A percentile compares a stretch with the other conserved stretches of the same genome.
Evolutionary conservation across 2,113 vertebrate species (phyloP).

Genomic region (Stegastes partitus): DNA sequence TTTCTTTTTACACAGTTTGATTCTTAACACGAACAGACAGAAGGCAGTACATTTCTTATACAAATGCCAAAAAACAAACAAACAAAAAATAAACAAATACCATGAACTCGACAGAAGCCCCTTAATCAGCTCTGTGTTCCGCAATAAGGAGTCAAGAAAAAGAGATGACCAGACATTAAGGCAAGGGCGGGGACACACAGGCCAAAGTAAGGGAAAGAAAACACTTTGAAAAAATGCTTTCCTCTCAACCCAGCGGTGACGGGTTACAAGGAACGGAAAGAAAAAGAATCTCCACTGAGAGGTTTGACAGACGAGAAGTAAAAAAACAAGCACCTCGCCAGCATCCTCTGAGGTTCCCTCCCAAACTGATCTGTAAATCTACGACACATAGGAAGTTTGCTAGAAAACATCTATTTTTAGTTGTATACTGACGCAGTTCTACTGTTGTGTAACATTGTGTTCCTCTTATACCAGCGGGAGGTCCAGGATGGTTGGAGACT

Average conservation of each 20-base stretch:
- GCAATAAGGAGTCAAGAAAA: conserved; percentile 58
- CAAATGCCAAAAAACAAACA: conserved; percentile 57
- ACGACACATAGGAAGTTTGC: neutral
- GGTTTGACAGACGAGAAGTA: conserved; percentile 18
- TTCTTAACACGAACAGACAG: conserved; percentile 79
- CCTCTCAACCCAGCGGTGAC: conserved; percentile 13
- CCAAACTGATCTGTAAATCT: conserved; percentile 5
- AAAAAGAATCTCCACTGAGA: neutral
- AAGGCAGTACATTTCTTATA: conserved; percentile 80
- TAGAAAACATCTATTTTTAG: conserved; percentile 16
- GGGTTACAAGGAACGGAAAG: conserved; percentile 9
- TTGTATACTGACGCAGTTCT: conserved; percentile 16
- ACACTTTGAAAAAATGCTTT: conserved; percentile 17
- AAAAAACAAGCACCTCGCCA: conserved; percentile 44
- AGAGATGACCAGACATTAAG: conserved; percentile 74
- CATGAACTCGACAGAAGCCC: conserved; percentile 69
- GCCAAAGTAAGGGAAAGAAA: conserved; percentile 46
- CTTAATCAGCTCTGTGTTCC: conserved; percentile 69
- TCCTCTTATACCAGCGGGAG: conserved; percentile 38
- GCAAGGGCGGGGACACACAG: conserved; percentile 69
- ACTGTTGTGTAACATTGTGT: conserved; percentile 8
- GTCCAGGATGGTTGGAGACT: conserved; percentile 24
- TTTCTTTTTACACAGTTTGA: conserved; percentile 76
- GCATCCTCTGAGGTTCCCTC: conserved; percentile 1
- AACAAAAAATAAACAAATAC: conserved; percentile 51